These are phyloP conservation scores for Oegoconia quadripuncta DNA, from an alignment of 2,888 invertebrate species.

Conservation along the genomic window DNA sequence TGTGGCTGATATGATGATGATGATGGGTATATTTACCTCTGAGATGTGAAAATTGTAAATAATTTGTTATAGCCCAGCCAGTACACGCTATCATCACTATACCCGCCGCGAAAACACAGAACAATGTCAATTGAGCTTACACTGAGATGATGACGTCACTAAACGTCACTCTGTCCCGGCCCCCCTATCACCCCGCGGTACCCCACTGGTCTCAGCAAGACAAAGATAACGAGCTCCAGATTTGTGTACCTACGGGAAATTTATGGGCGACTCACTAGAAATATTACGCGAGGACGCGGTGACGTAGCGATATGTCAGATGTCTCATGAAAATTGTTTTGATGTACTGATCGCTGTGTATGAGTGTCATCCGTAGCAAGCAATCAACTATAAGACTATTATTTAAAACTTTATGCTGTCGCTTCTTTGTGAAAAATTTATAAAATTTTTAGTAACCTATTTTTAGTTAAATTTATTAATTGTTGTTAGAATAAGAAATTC, in stretches of 20 bases:
- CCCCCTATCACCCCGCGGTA: conserved; percentile 14
- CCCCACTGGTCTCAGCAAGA: conserved; percentile 28
- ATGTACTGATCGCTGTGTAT: conserved; percentile 4
- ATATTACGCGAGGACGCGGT: conserved; percentile 31
- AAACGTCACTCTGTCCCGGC: conserved; percentile 37
- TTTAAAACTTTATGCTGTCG: too few species aligned
- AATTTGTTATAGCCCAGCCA: too few species aligned
- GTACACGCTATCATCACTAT: conserved; percentile 7
- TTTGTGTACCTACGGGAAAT: conserved; percentile 48
- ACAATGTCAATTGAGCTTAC: conserved; percentile 50
- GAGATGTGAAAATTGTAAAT: too few species aligned
- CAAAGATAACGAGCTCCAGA: conserved; percentile 54
- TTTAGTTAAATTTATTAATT: too few species aligned
- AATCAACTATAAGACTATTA: too few species aligned
- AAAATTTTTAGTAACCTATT: too few species aligned
- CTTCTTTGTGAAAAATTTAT: too few species aligned
- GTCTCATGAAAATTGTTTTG: conserved; percentile 25
- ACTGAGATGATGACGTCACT: conserved; percentile 60
- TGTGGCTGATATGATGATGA: too few species aligned
- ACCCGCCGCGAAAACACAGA: conserved; percentile 26
- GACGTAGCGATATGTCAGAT: conserved; percentile 26
- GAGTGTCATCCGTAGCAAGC: conserved; percentile 1
- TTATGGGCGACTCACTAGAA: conserved; percentile 34
- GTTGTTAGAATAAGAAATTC: too few species aligned
- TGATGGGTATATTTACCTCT: too few species aligned